phyloP scores from a whole-genome alignment of 30 jellyfish, hydroid and myxozoan species.

The Aurelia sp. region DNA sequence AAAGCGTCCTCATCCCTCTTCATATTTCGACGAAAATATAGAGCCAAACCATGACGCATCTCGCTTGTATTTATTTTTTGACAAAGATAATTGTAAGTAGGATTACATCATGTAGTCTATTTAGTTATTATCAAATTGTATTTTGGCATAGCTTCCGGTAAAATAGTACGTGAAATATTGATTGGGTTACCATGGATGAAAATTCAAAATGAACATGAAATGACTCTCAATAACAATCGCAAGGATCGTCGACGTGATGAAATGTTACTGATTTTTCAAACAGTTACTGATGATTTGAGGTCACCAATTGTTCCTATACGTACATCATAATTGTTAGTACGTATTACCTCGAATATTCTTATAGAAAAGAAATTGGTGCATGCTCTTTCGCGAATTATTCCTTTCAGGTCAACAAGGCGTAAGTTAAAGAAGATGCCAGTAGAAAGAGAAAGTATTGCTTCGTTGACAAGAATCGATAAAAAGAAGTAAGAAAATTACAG shows the following conservation, averaged over 20 bases:
- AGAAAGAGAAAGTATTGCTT: slow-evolving; percentile 71
- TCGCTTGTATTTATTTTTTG: too few relatives aligned
- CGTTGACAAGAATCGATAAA: slow-evolving; percentile 71
- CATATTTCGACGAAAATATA: too few relatives aligned
- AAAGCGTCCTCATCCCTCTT: too few relatives aligned
- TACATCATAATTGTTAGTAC: background rate
- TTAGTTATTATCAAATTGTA: background rate
- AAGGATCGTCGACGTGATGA: background rate
- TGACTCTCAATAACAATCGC: background rate
- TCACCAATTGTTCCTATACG: background rate
- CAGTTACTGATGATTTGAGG: too few relatives aligned
- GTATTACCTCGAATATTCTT: too few relatives aligned
- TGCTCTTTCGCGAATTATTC: background rate
- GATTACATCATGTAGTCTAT: background rate
- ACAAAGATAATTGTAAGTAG: too few relatives aligned
- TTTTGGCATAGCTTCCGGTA: background rate
- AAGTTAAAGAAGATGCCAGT: slow-evolving; percentile 63
- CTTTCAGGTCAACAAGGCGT: slow-evolving; percentile 69
- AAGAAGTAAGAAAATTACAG: background rate
- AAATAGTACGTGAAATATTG: too few relatives aligned
- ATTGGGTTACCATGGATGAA: too few relatives aligned
- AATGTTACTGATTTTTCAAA: background rate
- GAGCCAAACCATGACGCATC: too few relatives aligned
- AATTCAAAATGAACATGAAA: too few relatives aligned
- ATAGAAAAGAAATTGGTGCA: background rate